Evolutionary conservation across 2,888 invertebrate species (phyloP).

Genomic region (Hirtodrosophila duncani): DNA sequence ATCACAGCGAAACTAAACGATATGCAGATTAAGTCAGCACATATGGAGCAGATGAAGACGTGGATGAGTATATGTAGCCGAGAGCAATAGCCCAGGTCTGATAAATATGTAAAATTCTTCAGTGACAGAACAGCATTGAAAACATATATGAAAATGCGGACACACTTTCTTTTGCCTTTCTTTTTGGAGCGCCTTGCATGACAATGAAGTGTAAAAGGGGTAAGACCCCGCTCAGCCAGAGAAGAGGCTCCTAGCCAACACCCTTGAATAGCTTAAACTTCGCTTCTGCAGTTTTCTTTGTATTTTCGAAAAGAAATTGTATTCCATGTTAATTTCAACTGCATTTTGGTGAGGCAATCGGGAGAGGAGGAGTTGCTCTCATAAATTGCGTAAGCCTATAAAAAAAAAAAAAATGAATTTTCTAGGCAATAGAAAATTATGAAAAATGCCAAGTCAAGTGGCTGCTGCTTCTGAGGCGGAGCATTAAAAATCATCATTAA

Average conservation of each 20-base stretch:
- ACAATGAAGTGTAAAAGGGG: constrained; percentile 72
- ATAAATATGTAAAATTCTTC: too few species aligned
- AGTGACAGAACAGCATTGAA: too few species aligned
- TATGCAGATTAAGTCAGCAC: constrained; percentile 69
- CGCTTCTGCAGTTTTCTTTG: too few species aligned
- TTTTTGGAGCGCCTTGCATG: constrained; percentile 59
- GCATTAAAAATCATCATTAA: constrained; percentile 60
- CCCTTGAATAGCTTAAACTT: constrained; percentile 10
- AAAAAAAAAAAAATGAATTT: constrained; percentile 12
- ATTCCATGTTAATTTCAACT: constrained; percentile 68
- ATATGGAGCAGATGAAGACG: constrained; percentile 7
- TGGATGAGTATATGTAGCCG: neutral
- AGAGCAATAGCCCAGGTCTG: too few species aligned
- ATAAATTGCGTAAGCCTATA: constrained; percentile 59
- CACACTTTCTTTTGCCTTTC: neutral
- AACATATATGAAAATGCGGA: too few species aligned
- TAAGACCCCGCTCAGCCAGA: constrained; percentile 38
- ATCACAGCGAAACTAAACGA: constrained; percentile 19
- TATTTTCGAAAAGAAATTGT: too few species aligned
- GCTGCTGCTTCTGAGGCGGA: constrained; percentile 23
- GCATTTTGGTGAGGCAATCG: constrained; percentile 39
- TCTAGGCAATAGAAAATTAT: constrained; percentile 52
- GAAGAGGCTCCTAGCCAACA: too few species aligned
- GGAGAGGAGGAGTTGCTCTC: constrained; percentile 10
- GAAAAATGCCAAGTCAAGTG: constrained; percentile 65